Evolutionary conservation across 1,140 invertebrate species (phyloP), one percentile per base, ranked within the genome.

Genomic region (Thaumetopoea pityocampa): DNA sequence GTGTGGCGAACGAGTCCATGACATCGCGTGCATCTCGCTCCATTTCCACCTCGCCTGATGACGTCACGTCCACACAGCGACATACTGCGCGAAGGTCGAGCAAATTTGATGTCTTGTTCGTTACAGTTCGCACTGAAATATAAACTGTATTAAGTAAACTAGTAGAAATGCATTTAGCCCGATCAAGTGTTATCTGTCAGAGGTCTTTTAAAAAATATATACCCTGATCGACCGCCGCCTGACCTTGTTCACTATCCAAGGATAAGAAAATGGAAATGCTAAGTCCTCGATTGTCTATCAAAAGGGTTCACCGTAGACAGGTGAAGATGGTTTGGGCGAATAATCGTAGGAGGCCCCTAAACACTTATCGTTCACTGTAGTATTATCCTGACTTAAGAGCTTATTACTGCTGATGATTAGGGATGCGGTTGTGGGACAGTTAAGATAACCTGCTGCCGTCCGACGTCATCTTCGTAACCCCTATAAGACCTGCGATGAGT

Each of bases 51-150:
- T 48, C 65, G 67, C 64, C 59, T n/a, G n/a, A 57, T 83, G 79
- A 83, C 74, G 79, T 83, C 79, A 83, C 49, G 27, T 51, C 58
- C 57, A 40, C 37, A 38, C 48, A 27, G 37, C 41, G 40, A 50
- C 62, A 50, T 51, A 47, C 56, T 49, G 61, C 44, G 47, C 58
- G 69, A 83, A 83, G 79, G 79, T 83, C 76, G 66, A 12, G 49
- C 59, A 65, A 79, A 83, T 83, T n/a, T 73, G 74, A 83, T 79
- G 70, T 67, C 69, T 41, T 47, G 42, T 38, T 44, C 56, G 47
- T 48, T 44, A 52, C 55, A 52, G 35, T 44, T 42, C 26, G 26
- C 40, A 41, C 32, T 55, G 48, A 26, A 42, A 40, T 28, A 32
- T 23, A 30, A 11, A 14, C 30, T 23, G 30, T 41, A 12, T 17